Evolutionary conservation across 2,797 vertebrate species (phyloP), one percentile per base, ranked within the genome.

Genomic region (Aeoliscus strigatus): DNA sequence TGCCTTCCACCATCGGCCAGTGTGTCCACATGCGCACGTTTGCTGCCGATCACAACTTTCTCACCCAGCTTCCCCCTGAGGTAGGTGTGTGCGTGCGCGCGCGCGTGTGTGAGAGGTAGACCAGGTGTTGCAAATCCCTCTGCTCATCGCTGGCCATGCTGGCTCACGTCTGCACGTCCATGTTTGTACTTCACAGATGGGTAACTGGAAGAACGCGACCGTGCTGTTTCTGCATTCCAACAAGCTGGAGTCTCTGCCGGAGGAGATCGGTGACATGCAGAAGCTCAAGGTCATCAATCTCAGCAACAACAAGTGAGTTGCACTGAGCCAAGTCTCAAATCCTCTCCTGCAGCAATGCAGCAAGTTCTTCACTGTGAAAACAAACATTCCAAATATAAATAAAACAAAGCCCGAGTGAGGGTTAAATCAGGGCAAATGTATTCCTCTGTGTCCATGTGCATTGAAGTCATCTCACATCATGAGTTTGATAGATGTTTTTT

Each of bases 191-290:
- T 56, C 21, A 43, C 81, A 98, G 95, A 88, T 97, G 90, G 96
- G 96, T 55, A 91, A 74, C 75, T 97, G 93, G 93, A 96, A 93
- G 79, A 88, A 85, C 39, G 81, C 91, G 39, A 98, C 96, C 2
- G 94, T 99, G 47, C 78, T 99, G 41, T 96, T 97, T 75, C 88
- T 98, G 23, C 95, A 97, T 88, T 96, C 93, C 75, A 98, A 97
- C 88, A 96, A 96, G 79, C 83, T 97, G 70, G 94, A 97, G 84
- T 84, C 72, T 70, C 86, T 98, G 69, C 94, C 94, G 5, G 93
- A 95, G 70, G 95, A 99, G 84, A 96, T 99, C 95, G 94, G 94
- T 2, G 92, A 97, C 81, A 98, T 98, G 96, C 91, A 92, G 65
- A 94, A 88, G 81, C 89, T 99, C 56, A 97, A 94, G 87, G 96